Base-by-base conservation (phyloP, 2,113 vertebrate species). In the Oreochromis spilurus region DNA sequence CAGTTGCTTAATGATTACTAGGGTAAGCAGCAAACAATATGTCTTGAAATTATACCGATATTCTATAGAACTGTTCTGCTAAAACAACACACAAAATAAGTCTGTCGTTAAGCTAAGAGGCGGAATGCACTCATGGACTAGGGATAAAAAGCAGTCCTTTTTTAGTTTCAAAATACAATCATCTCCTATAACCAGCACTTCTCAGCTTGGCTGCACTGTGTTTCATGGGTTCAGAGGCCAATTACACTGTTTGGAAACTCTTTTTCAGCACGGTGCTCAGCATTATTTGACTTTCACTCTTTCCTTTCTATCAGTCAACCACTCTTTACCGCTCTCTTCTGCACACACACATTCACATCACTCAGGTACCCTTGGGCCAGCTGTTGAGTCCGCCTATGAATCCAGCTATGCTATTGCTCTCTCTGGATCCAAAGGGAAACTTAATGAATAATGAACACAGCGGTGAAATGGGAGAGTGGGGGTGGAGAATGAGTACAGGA, bases 361-460 rank as follows among this genome's bases (percentile, higher is more conserved):
- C 91, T 90, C 90, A 94, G 90, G 90, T 94, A 92, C 91, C 93
- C 90, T 89, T 91, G 89, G 94, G 94, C 93, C 87, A 89, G 91
- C 87, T 85, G 88, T 92, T 90, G 92, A 93, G 91, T 86, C 81
- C 87, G 86, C 91, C 92, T 90, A 87, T 89, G 93, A 87, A 93
- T 95, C 89, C 92, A 90, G 89, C 90, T 78, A 36, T 87, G 90
- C 90, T 85, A 89, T 90, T 75, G 83, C 90, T 94, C 87, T 93
- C 89, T 52, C 86, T 81, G 83, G 90, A 89, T 95, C 93, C 89
- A 92, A 96, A 92, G 91, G 90, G 87, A 95, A 95, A 94, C 90
- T 83, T 90, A 94, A 96, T 96, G 93, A 96, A 96, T 96, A 96
- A 96, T 96, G 94, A 96, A 96, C 93, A 82, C 91, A 89, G 92